Evolutionary conservation across 2,113 vertebrate species (phyloP).

Genomic region (Zosterops lateralis): DNA sequence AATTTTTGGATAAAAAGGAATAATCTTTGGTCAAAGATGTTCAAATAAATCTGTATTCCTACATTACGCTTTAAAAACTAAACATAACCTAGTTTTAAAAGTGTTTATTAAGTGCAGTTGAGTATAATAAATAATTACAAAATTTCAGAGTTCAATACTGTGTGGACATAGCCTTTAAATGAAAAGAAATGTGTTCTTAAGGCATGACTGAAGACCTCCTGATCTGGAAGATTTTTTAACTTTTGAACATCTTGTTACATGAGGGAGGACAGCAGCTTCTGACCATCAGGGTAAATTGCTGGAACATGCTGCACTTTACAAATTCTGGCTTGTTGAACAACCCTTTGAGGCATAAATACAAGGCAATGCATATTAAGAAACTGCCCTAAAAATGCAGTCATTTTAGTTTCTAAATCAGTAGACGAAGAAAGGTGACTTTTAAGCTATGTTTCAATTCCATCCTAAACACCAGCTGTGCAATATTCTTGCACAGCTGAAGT

Average conservation of each 20-base stretch:
- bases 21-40: not conserved
- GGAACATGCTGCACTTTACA: not conserved
- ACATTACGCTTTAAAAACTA: not conserved
- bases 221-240: not conserved
- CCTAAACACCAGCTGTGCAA: not conserved
- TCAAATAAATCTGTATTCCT: not conserved
- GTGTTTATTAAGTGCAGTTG: not conserved
- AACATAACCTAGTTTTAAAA: not conserved
- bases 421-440: not conserved
- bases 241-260: not conserved
- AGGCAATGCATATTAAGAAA: not conserved
- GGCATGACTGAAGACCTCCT: not conserved
- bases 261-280: not conserved
- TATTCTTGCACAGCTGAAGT: not conserved
- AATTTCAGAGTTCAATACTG: not conserved
- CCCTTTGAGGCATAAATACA: not conserved
- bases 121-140: not conserved
- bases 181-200: not conserved
- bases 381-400: not conserved
- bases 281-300: not conserved
- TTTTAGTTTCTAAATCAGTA: not conserved
- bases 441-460: not conserved
- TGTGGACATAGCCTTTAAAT: not conserved
- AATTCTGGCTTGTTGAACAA: not conserved
- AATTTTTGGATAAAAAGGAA: not conserved